phyloP scores from a whole-genome alignment of 2,797 vertebrate species.

The Vespertilio murinus region DNA sequence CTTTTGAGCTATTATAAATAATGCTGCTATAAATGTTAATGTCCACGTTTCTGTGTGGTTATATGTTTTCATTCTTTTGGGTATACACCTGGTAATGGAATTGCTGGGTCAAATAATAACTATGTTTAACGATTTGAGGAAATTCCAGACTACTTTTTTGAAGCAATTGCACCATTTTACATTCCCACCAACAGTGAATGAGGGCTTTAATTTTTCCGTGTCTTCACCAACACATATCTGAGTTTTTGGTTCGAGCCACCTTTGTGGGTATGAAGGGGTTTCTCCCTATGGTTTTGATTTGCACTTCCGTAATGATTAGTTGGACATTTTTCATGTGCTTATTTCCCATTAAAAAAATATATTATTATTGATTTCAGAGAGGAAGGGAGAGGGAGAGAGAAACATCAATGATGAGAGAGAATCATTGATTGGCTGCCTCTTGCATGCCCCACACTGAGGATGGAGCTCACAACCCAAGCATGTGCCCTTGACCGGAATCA shows the following conservation, averaged over 20 bases:
- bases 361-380: no score
- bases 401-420: no score
- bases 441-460: no score
- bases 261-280: no score
- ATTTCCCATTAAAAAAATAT: neutral
- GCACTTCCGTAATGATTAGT: neutral
- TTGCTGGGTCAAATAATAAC: neutral
- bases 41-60: neutral
- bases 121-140: neutral
- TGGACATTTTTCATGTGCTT: neutral
- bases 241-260: neutral
- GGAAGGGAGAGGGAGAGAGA: no score
- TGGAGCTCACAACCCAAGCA: no score
- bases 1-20: neutral
- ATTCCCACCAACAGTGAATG: neutral
- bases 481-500: no score
- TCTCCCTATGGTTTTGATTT: neutral
- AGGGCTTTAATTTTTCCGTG: neutral
- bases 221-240: neutral
- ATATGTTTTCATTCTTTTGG: neutral
- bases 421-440: no score
- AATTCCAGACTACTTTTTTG: neutral
- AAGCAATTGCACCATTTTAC: neutral
- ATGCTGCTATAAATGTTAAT: neutral
- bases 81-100: neutral